Percentiles rank a stretch among this genome's conserved stretches.
phyloP scores from a whole-genome alignment of 2,797 vertebrate species.

The Columba guinea region DNA sequence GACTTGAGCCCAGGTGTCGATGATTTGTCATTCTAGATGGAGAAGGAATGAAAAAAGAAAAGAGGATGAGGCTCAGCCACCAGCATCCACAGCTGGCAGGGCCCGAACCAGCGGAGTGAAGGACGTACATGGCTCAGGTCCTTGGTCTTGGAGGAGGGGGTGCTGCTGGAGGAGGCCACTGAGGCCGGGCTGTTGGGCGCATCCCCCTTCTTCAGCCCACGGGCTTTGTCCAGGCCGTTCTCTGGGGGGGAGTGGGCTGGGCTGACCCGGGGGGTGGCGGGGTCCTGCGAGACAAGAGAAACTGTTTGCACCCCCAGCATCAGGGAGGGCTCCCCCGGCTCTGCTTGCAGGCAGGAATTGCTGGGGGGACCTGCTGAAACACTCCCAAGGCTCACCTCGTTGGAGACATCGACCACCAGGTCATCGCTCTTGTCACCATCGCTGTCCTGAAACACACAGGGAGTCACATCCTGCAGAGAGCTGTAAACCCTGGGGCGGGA shows the following conservation, averaged over 20 bases:
- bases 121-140: slow-evolving; percentile 90
- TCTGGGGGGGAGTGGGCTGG: slow-evolving; percentile 93
- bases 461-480: neutral
- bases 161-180: slow-evolving; percentile 95
- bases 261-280: slow-evolving; percentile 90
- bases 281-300: slow-evolving; percentile 79
- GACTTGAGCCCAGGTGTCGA: slow-evolving; percentile 95
- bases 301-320: neutral
- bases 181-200: slow-evolving; percentile 95
- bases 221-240: slow-evolving; percentile 92
- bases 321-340: accelerated
- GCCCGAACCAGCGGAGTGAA: too few species aligned
- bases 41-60: neutral
- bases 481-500: accelerated
- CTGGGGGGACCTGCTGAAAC: accelerated
- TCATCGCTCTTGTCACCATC: slow-evolving; percentile 98
- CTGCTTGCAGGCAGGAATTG: neutral
- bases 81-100: accelerated
- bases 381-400: slow-evolving; percentile 81
- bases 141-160: slow-evolving; percentile 95
- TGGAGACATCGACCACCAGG: slow-evolving; percentile 95
- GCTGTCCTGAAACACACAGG: slow-evolving; percentile 84
- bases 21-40: slow-evolving; percentile 90
- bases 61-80: neutral
- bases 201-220: slow-evolving; percentile 87